phyloP scores from a whole-genome alignment of 1,140 invertebrate species.

The Eufriesea mexicana region DNA sequence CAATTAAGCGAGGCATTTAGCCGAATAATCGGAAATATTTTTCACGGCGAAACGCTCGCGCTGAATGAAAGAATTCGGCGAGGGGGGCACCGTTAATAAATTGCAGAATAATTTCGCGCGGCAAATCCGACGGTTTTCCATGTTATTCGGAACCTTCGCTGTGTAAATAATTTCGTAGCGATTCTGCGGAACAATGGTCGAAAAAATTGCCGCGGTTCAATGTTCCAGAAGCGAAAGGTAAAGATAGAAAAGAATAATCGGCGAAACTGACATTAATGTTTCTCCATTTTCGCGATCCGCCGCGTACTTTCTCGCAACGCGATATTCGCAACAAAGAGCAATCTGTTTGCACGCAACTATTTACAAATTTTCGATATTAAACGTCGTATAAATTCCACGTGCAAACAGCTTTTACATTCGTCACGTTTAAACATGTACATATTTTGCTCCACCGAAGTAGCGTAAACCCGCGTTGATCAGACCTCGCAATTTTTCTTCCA shows the following conservation, averaged over 20 bases:
- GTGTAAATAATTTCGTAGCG: neutral
- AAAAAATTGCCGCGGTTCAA: neutral
- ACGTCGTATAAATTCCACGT: neutral
- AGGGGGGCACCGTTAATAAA: neutral
- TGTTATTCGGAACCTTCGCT: neutral
- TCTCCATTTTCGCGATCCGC: neutral
- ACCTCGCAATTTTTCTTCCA: neutral
- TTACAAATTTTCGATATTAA: too few species aligned
- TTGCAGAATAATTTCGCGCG: constrained; percentile 6
- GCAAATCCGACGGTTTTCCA: neutral
- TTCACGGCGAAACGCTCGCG: neutral
- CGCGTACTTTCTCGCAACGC: neutral
- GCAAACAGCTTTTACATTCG: neutral
- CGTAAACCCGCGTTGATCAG: neutral
- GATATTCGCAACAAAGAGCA: neutral
- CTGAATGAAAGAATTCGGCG: constrained; percentile 6
- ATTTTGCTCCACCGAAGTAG: neutral
- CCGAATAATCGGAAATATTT: constrained; percentile 12
- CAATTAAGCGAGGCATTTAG: neutral
- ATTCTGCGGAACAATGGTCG: constrained; percentile 1
- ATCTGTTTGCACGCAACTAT: neutral
- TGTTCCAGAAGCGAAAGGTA: neutral
- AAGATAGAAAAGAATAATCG: neutral
- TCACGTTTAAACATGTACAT: neutral
- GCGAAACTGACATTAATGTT: neutral